Conservation (phyloP, 2,113 vertebrate species). For the Sylvietta virens region DNA sequence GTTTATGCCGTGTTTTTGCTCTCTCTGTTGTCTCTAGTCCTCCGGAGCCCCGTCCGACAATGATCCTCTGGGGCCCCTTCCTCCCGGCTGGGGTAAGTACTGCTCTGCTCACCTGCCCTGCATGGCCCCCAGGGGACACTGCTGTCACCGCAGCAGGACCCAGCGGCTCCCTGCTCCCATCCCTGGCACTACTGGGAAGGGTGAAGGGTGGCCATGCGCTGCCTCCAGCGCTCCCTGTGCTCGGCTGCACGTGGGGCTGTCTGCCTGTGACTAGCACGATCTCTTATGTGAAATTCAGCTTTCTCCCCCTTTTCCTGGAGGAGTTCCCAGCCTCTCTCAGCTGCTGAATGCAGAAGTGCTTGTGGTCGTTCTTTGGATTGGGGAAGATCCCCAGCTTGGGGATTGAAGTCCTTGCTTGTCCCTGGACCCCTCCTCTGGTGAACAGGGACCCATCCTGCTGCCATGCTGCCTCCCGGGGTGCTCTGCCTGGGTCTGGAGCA, state of each 20-base stretch:
- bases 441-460: accelerated
- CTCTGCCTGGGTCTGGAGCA: background rate
- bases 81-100: slow-evolving; percentile 97
- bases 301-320: background rate
- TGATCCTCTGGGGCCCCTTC: slow-evolving; percentile 91
- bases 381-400: background rate
- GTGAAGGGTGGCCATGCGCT: background rate
- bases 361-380: background rate
- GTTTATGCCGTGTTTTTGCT: slow-evolving; percentile 55
- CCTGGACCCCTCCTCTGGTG: background rate
- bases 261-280: background rate
- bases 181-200: accelerated
- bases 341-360: background rate
- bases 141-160: background rate
- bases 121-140: background rate
- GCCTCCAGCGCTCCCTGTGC: background rate
- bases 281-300: background rate
- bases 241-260: background rate
- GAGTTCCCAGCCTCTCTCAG: background rate
- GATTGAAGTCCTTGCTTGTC: background rate
- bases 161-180: background rate
- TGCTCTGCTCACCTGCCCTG: background rate
- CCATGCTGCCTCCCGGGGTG: accelerated
- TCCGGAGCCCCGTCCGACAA: slow-evolving; percentile 85
- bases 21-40: slow-evolving; percentile 80